These are phyloP conservation scores for Troides aeacus DNA, from an alignment of 2,888 invertebrate genomes.

Conservation along the genomic window DNA sequence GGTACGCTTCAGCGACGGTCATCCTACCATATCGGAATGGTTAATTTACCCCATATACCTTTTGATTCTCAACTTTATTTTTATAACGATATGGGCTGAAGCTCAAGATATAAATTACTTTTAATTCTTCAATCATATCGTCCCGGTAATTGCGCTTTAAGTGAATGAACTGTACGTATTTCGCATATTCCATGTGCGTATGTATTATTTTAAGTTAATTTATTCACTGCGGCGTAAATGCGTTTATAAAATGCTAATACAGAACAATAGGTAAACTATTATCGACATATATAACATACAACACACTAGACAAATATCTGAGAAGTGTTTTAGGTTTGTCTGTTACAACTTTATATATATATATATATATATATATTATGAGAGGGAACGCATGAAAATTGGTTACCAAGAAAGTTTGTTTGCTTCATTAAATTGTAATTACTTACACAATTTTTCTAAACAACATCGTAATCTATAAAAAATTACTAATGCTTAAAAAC, in stretches of 20 bases:
- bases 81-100: constrained; percentile 34
- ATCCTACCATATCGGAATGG: constrained; percentile 73
- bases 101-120: constrained; percentile 30
- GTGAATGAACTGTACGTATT: constrained; percentile 65
- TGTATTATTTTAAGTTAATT: not conserved
- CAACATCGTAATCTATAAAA: no score
- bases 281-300: no score
- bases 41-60: constrained; percentile 35
- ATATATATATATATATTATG: no score
- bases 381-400: no score
- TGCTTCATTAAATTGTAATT: no score
- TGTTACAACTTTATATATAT: no score
- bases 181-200: constrained; percentile 14
- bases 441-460: no score
- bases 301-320: no score
- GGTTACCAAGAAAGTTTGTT: no score
- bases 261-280: no score
- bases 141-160: constrained; percentile 60
- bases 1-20: constrained; percentile 60
- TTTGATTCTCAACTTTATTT: constrained; percentile 35
- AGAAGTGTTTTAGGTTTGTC: no score
- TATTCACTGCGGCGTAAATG: not conserved
- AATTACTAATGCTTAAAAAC: no score
- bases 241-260: not conserved
- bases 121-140: constrained; percentile 40